Base-by-base conservation (phyloP, 2,797 vertebrate genomes). In the Podarcis siculus region DNA sequence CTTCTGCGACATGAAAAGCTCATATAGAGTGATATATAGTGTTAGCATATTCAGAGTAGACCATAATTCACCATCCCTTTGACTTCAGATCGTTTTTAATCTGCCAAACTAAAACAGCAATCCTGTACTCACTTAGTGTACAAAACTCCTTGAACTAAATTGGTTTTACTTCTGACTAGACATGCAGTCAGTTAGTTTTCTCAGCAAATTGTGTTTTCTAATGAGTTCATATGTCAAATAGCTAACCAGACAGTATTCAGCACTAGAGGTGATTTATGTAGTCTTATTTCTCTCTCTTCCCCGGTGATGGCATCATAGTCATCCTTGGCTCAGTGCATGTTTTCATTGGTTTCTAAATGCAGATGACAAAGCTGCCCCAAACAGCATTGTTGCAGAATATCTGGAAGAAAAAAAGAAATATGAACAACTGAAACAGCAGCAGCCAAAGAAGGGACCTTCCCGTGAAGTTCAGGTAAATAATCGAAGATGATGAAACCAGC, bases 371-470 rank as follows among this genome's bases (percentile, higher is more conserved):
- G 94, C 95, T 89, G 94, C 97, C 21, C 86, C 95, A 77, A 98
- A 93, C 37, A 98, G 97, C 87, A 98, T 98, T 55, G 94, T 99
- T 94, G 97, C 98, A 6, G 98, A 99, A 94, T 99, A 98, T 84
- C 95, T 98, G 91, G 97, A 98, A 93, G 98, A 98, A 92, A 98
- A 98, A 35, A 98, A 97, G 95, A 99, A 98, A 93, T 99, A 99
- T n/a, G 98, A 99, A 90, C 97, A 97, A 21, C 92, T 98, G 87
- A 94, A 96, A 91, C 99, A 98, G 61, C 97, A 98, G 76, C 98
- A 98, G 89, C 90, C 96, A 79, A 98, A 98, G 93, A 99, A 97
- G 89, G 98, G 98, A 5, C 95, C 97, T 4, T 97, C 91, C 89
- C 97, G 98, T 76, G 99, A 99, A 94, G 97, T 98, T 67, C 98